These are phyloP conservation scores for Chalcosyrphus nemorum DNA, from an alignment of 2,888 invertebrate species.

Conservation along the genomic window DNA sequence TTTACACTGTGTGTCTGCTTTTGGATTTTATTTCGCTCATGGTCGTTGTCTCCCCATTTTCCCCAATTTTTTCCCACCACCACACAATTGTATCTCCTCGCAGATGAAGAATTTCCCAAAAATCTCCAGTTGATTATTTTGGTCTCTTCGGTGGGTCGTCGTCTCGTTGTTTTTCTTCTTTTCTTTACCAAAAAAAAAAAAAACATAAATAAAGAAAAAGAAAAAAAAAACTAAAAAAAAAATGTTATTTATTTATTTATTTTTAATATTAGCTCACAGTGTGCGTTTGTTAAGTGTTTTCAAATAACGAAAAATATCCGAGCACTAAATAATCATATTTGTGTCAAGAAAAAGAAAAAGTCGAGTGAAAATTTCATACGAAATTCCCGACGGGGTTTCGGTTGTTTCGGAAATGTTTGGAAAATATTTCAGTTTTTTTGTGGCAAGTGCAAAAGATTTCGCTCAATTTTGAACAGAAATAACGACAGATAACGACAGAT, in stretches of 20 bases:
- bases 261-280: constrained; percentile 11
- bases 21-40: constrained; percentile 69
- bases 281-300: constrained; percentile 17
- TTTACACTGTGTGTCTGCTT: constrained; percentile 58
- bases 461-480: background rate
- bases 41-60: constrained; percentile 67
- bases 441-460: background rate
- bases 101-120: constrained; percentile 69
- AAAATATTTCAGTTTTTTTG: background rate
- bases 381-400: constrained; percentile 67
- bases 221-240: constrained; percentile 36
- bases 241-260: constrained; percentile 40
- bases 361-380: constrained; percentile 16
- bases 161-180: constrained; percentile 52
- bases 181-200: constrained; percentile 35
- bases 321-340: background rate
- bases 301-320: background rate
- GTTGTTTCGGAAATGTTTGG: background rate
- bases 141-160: constrained; percentile 75
- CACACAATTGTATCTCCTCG: constrained; percentile 56
- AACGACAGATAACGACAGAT: too few species aligned
- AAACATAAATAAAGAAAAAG: constrained; percentile 6
- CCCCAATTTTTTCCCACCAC: constrained; percentile 73
- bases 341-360: constrained; percentile 10
- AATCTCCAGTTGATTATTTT: constrained; percentile 75